These are phyloP conservation scores for Proteles cristata DNA, from an alignment of 2,113 vertebrate species.

Conservation along the genomic window DNA sequence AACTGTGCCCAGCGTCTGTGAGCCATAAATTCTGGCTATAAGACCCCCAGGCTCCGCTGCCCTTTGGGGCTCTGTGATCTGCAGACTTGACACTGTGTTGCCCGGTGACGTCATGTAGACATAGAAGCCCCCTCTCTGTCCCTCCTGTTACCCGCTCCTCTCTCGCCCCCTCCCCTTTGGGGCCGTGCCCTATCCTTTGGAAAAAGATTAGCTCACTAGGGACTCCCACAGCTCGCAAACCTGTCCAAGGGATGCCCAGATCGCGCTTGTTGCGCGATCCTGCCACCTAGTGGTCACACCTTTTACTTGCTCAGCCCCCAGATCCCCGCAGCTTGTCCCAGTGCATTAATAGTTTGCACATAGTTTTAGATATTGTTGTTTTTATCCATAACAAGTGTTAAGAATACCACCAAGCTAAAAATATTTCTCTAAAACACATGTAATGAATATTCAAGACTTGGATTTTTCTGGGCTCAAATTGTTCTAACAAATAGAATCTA, in stretches of 20 bases:
- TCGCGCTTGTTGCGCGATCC: neutral
- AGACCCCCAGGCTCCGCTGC: neutral
- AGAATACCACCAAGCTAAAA: conserved; percentile 62
- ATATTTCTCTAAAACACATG: conserved; percentile 65
- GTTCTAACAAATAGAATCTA: conserved; percentile 55
- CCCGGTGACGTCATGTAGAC: neutral
- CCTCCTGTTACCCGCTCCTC: neutral
- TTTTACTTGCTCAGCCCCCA: neutral
- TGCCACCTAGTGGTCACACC: neutral
- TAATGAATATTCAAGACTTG: conserved; percentile 72
- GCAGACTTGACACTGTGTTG: accelerated
- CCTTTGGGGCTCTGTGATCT: neutral
- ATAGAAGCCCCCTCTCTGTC: neutral
- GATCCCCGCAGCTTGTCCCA: neutral
- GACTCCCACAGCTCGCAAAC: accelerated
- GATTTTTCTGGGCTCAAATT: conserved; percentile 64
- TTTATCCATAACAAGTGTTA: conserved; percentile 28
- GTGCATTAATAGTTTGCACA: neutral
- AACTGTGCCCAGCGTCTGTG: neutral
- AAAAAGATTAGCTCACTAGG: accelerated
- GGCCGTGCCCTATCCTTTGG: neutral
- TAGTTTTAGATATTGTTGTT: conserved; percentile 25
- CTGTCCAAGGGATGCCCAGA: neutral
- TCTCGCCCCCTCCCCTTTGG: neutral
- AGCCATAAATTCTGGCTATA: neutral